phyloP scores from a whole-genome alignment of 2,888 invertebrate species.

The Aquatica leii region DNA sequence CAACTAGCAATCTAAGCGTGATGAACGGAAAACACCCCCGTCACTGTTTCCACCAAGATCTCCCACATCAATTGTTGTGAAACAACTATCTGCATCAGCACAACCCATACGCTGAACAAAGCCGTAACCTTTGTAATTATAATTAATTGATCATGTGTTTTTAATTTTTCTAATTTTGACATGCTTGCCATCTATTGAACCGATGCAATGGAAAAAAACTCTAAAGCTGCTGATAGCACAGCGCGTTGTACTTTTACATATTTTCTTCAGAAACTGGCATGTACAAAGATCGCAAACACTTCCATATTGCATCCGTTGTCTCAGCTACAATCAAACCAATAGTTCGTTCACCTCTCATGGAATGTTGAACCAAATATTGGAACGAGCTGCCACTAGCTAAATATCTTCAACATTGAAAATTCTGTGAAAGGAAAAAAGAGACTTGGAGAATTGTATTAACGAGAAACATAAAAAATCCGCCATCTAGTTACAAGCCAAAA shows the following conservation, averaged over 20 bases:
- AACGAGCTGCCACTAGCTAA: slow-evolving; percentile 5
- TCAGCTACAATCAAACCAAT: not conserved
- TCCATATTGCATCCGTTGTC: slow-evolving; percentile 10
- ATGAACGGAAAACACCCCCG: not conserved
- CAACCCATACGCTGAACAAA: not conserved
- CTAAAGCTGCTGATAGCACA: not conserved
- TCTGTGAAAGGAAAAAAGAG: too few relatives aligned
- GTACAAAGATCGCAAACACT: slow-evolving; percentile 9
- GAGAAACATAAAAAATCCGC: too few relatives aligned
- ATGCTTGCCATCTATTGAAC: not conserved
- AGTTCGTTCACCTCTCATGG: slow-evolving; percentile 4
- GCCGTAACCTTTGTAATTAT: not conserved
- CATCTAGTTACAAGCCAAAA: too few relatives aligned
- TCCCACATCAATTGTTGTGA: not conserved
- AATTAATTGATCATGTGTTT: not conserved
- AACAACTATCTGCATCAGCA: slow-evolving; percentile 1
- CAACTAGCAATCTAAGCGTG: too few relatives aligned
- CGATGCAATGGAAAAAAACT: not conserved
- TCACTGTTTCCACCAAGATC: not conserved
- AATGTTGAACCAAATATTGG: not conserved
- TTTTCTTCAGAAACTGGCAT: slow-evolving; percentile 8
- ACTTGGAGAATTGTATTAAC: too few relatives aligned
- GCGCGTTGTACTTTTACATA: not conserved
- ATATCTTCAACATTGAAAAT: slow-evolving; percentile 9
- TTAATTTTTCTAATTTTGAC: not conserved